These are phyloP conservation scores for Macaria notata DNA, from an alignment of 2,888 invertebrate species.

Conservation along the genomic window DNA sequence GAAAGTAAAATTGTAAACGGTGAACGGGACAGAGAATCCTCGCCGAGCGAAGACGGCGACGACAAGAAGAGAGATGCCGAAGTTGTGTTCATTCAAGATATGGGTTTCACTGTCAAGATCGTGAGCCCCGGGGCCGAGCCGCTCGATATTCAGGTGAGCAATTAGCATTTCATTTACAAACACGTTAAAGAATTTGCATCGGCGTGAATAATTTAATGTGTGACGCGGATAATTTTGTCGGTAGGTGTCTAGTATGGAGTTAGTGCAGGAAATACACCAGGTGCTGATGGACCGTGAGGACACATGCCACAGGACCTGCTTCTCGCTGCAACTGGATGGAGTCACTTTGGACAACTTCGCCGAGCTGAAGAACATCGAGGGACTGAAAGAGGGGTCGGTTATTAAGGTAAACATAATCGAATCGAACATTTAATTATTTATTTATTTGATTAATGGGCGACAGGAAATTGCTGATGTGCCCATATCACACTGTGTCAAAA, in stretches of 20 bases:
- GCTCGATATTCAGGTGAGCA: conserved; percentile 93
- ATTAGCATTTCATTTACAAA: conserved; percentile 26
- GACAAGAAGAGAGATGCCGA: conserved; percentile 87
- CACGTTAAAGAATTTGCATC: conserved; percentile 20
- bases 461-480: no score
- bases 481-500: no score
- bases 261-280: conserved; percentile 99
- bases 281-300: conserved; percentile 99
- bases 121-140: conserved; percentile 95
- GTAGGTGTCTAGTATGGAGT: conserved; percentile 97
- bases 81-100: conserved; percentile 94
- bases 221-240: conserved; percentile 21
- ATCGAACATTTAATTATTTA: not conserved
- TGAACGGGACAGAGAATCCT: conserved; percentile 69
- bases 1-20: conserved; percentile 64
- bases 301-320: conserved; percentile 99
- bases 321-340: conserved; percentile 97
- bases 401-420: conserved; percentile 85
- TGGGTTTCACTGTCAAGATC: conserved; percentile 97
- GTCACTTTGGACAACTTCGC: conserved; percentile 98
- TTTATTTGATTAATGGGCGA: no score
- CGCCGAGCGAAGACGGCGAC: conserved; percentile 78
- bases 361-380: conserved; percentile 97
- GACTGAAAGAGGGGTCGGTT: conserved; percentile 95
- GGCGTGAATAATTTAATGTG: conserved; percentile 29